phyloP scores from a whole-genome alignment of 1,140 invertebrate species.

The Lepidostoma basale region DNA sequence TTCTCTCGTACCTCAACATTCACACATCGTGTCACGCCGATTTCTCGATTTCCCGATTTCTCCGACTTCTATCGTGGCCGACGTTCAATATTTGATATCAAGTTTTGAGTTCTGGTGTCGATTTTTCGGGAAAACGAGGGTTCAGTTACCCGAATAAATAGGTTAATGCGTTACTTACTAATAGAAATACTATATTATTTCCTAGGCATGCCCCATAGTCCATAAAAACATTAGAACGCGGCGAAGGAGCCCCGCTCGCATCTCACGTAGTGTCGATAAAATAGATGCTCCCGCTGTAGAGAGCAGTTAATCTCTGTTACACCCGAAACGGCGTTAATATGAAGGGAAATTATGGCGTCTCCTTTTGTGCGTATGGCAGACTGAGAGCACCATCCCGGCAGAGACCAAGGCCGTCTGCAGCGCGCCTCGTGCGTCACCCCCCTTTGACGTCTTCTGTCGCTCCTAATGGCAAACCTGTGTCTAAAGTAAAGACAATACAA shows the following conservation, averaged over 20 bases:
- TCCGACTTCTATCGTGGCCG: no score
- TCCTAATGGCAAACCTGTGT: no score
- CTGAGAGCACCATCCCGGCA: no score
- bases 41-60: neutral
- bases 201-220: slow-evolving; percentile 12
- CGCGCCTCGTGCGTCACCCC: no score
- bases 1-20: no score
- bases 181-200: neutral
- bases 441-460: no score
- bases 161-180: slow-evolving; percentile 7
- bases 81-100: no score
- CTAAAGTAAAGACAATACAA: no score
- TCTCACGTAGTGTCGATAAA: slow-evolving; percentile 18
- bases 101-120: no score
- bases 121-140: slow-evolving; percentile 4
- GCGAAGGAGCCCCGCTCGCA: neutral
- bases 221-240: slow-evolving; percentile 21
- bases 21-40: no score
- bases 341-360: slow-evolving; percentile 15
- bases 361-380: neutral
- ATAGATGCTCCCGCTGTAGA: slow-evolving; percentile 3
- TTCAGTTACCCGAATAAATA: slow-evolving; percentile 1
- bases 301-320: slow-evolving; percentile 22
- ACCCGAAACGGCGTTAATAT: slow-evolving; percentile 10
- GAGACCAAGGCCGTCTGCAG: no score